Conservation (phyloP, 2,888 invertebrate genomes). For the Sarcophaga rosellei region DNA sequence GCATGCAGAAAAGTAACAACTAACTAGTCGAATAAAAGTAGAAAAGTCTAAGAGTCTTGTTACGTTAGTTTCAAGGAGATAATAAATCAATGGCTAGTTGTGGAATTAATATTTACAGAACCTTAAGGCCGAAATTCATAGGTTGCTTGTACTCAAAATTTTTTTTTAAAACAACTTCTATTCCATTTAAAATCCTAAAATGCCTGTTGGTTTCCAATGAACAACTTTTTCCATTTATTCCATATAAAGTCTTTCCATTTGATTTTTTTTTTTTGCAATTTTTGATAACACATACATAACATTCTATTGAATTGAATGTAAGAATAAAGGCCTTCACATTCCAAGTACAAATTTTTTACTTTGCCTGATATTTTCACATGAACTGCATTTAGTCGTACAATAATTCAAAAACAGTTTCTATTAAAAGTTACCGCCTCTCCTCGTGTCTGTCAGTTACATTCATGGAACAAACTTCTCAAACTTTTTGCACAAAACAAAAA, state of each 20-base stretch:
- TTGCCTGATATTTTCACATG: not conserved
- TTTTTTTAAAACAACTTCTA: not conserved
- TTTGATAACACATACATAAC: not conserved
- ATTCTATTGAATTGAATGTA: too few species aligned
- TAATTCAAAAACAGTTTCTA: constrained; percentile 79
- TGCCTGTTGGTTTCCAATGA: constrained; percentile 58
- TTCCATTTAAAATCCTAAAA: constrained; percentile 55
- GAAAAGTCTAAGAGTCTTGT: too few species aligned
- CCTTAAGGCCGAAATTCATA: too few species aligned
- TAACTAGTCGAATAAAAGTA: too few species aligned
- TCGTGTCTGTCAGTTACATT: constrained; percentile 77
- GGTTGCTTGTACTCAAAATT: too few species aligned
- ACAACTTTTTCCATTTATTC: constrained; percentile 28
- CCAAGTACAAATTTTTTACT: constrained; percentile 9
- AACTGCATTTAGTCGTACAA: constrained; percentile 66
- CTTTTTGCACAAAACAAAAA: constrained; percentile 50
- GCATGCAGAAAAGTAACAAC: too few species aligned
- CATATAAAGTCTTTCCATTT: not conserved
- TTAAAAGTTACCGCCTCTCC: constrained; percentile 77
- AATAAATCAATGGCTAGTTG: too few species aligned
- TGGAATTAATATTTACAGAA: too few species aligned
- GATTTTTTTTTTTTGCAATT: not conserved
- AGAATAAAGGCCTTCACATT: constrained; percentile 37
- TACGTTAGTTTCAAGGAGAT: too few species aligned
- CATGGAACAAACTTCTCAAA: constrained; percentile 64